Base-by-base conservation (phyloP, 2,888 invertebrate genomes). In the Gandaritis pyraliata region DNA sequence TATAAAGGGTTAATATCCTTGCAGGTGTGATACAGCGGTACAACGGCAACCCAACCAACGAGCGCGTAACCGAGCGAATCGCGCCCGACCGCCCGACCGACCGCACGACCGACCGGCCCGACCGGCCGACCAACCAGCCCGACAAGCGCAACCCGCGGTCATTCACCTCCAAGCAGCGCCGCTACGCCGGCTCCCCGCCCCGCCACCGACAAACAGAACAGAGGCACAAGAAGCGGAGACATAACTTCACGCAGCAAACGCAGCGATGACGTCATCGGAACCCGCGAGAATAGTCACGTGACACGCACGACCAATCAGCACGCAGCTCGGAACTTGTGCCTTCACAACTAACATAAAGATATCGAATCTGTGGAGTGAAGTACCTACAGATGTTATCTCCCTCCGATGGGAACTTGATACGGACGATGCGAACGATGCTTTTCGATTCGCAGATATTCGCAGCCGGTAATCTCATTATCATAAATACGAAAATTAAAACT, bases 21-120 rank as follows among this genome's bases (percentile, higher is more conserved):
- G 8, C 81, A 87, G 88, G 88, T 43, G 89, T 89, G 47, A 88
- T 88, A 67, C 87, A 86, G 68, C 85, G 89, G 23, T 85, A 81
- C 77, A 80, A 75, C 64, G 72, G 66, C 23, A 33, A 48, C 48
- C 47, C 30, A 2, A n/a, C 29, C 43, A 58, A 30, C 53, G 62
- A 62, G 10, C 53, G 62, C 15, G 33, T n/a, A 7, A 49, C 11
- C 43, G 54, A 49, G 41, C 30, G 39, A 11, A 12, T 13, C 39
- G 23, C 41, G 46, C 41, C 5, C 39, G 58, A n/a, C 13, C n/a
- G 18, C 4, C 18, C 23, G 51, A 39, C 13, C 33, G 57, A 18
- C 7, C 8, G 23, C 5, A 18, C 16, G 11, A 2, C 29, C 0
- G 29, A 5, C 30, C 70, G 72, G 69, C 75, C 76, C 72, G 55